Conservation (phyloP, 1,140 invertebrate species). For the Drosophila ficusphila region DNA sequence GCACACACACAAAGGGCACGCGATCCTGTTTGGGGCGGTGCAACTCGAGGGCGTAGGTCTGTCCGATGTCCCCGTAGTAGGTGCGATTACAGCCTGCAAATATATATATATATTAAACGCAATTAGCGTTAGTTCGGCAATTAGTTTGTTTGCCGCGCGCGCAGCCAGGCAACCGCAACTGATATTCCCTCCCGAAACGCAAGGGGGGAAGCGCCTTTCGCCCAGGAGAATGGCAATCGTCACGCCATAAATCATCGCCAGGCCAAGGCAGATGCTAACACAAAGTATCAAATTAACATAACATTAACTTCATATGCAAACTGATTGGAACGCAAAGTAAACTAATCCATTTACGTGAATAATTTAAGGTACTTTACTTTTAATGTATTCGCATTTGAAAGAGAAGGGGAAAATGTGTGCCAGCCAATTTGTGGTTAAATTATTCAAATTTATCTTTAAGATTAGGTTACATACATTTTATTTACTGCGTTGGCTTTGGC, state of each 20-base stretch:
- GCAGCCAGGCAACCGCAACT: conserved; percentile 36
- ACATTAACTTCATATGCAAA: conserved; percentile 40
- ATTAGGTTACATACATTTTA: background rate
- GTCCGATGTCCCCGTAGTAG: conserved; percentile 92
- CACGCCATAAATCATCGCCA: conserved; percentile 45
- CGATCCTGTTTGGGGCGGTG: conserved; percentile 92
- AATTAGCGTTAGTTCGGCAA: conserved; percentile 67
- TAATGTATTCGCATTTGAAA: conserved; percentile 22
- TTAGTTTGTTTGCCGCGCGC: conserved; percentile 49
- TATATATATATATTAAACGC: conserved; percentile 52
- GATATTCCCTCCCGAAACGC: background rate
- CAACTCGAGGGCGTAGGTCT: conserved; percentile 92
- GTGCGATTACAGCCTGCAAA: conserved; percentile 93
- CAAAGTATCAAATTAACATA: conserved; percentile 52
- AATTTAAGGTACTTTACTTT: conserved; percentile 14
- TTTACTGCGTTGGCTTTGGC: background rate
- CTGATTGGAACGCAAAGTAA: conserved; percentile 35
- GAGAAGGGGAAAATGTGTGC: background rate
- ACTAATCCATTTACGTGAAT: conserved; percentile 39
- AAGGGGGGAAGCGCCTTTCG: background rate
- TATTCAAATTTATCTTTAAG: background rate
- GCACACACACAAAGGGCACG: conserved; percentile 92
- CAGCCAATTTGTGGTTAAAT: background rate
- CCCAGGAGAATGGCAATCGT: conserved; percentile 23
- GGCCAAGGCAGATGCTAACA: conserved; percentile 13